Base-by-base conservation (phyloP, 1,140 invertebrate species). In the Solenopsis fugax region DNA sequence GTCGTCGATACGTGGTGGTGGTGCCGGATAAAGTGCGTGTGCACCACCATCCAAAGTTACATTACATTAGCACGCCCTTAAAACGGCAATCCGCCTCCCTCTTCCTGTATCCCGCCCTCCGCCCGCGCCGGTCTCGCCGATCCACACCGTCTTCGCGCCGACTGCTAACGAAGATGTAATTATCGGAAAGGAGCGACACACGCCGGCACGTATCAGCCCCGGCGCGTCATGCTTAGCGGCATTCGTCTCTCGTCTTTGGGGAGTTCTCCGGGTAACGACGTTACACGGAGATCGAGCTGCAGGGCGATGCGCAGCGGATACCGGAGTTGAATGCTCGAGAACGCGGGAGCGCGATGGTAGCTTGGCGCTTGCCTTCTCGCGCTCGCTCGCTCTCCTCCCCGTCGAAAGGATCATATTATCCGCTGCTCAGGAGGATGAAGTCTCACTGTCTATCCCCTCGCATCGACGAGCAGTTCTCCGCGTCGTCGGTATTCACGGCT, bases 161-260 rank as follows among this genome's bases (percentile, higher is more conserved):
- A 91, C 91, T 91, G 88, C 90, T 92, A 93, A 93, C 92, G 89
- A 92, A 91, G 90, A 92, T 91, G 92, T 93, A 94, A 94, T 94
- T 93, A 94, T 94, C 92, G 90, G 80, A 91, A 91, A 90, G 91
- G 91, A 91, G 90, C 87, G 90, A 90, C 89, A 85, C 88, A 80
- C 88, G 84, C 88, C 87, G 90, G 76, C 88, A 92, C 91, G 90
- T 91, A 92, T 92, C 92, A 89, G 85, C 62, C 48, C 52, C 37
- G 90, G 91, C 87, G 90, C 77, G 88, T 91, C 89, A 90, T 88
- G 90, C 87, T 90, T 91, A 90, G 89, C 76, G 90, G 87, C 90
- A 89, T 91, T 92, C 91, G 88, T 92, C 88, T 92, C 90, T 88
- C 91, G 52, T 89, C 85, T 89, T 84, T 73, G 56, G 85, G 69